Evolutionary conservation across 2,113 vertebrate genomes (phyloP), one percentile per base, ranked within the genome.

Genomic region (Cyprinodon variegatus): DNA sequence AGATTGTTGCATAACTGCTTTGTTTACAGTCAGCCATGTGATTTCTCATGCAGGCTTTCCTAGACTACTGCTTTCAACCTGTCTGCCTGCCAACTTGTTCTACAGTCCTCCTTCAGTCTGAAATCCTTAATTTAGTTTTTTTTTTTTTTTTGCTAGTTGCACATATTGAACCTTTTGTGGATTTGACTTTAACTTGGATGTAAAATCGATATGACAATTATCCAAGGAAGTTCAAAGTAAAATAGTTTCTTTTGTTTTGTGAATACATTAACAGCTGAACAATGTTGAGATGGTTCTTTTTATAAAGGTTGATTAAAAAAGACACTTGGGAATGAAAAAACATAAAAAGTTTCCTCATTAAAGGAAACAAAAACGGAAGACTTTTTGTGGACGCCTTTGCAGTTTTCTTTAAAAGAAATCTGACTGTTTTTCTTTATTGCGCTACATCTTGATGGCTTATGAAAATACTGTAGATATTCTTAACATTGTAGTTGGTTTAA

Each of bases 1-100:
- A 83, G 63, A 64, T 83, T 75, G 77, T 91, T 89, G 83, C 87
- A 83, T 89, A 88, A 88, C 83, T 74, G 86, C 86, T 87, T 90
- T 93, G 91, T 93, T 93, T 91, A 92, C 90, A 89, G 79, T 88
- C 64, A 60, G 78, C 81, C 90, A 88, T 88, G 89, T 91, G 92
- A 88, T 76, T 76, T 65, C 37, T 79, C 68, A 78, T 70, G 13
- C 77, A 75, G 65, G 36, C 68, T 78, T 73, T 80, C 66, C 72
- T 84, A 67, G 61, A 29, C 77, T 79, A 76, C 74, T 53, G 48
- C 78, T 81, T 77, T 75, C 70, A 65, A 37, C 73, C 37, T 0
- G 53, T 66, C 59, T 17, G 39, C 40, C 41, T 82, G 76, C 68
- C 63, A 68, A 67, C 7, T 59, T 50, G 48, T 50, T 20, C 39